Percentiles rank a stretch among this genome's conserved stretches.
phyloP scores from a whole-genome alignment of 23 tunicate species.

The Halocynthia aurantium region DNA sequence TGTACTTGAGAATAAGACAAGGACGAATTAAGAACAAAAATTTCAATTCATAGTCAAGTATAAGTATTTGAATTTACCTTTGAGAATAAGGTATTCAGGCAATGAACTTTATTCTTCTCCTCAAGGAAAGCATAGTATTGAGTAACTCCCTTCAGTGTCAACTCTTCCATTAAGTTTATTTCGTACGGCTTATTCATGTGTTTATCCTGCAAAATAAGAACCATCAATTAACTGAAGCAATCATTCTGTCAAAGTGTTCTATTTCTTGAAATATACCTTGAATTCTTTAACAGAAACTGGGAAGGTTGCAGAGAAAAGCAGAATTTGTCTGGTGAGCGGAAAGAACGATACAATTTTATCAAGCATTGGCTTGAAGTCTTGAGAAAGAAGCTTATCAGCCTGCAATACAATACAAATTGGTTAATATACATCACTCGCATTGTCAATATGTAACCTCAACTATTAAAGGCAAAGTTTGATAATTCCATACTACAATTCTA shows the following conservation, averaged over 20 bases:
- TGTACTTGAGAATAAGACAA: too few species aligned
- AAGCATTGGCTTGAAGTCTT: conserved; percentile 87
- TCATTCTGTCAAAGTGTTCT: not conserved
- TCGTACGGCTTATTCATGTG: conserved; percentile 99
- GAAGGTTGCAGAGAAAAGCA: conserved; percentile 95
- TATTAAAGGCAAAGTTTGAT: not conserved
- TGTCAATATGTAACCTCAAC: not conserved
- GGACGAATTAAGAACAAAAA: too few species aligned
- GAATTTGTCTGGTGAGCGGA: conserved; percentile 84
- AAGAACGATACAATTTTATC: conserved; percentile 64
- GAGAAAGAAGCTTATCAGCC: conserved; percentile 94
- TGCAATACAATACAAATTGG: conserved; percentile 10
- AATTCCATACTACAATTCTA: not conserved
- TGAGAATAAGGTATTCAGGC: conserved; percentile 93
- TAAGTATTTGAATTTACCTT: conserved; percentile 28
- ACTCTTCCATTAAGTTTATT: conserved; percentile 97
- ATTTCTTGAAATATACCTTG: conserved; percentile 32
- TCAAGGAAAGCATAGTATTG: conserved; percentile 98
- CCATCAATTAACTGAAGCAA: not conserved
- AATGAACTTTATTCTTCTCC: conserved; percentile 98
- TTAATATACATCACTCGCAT: not conserved
- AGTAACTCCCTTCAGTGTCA: conserved; percentile 94
- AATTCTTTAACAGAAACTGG: conserved; percentile 87
- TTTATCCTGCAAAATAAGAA: conserved; percentile 10
- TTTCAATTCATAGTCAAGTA: too few species aligned